Percentiles rank a stretch among this genome's conserved stretches.
Conservation (phyloP, 2,888 invertebrate genomes). For the Catocala sponsa region DNA sequence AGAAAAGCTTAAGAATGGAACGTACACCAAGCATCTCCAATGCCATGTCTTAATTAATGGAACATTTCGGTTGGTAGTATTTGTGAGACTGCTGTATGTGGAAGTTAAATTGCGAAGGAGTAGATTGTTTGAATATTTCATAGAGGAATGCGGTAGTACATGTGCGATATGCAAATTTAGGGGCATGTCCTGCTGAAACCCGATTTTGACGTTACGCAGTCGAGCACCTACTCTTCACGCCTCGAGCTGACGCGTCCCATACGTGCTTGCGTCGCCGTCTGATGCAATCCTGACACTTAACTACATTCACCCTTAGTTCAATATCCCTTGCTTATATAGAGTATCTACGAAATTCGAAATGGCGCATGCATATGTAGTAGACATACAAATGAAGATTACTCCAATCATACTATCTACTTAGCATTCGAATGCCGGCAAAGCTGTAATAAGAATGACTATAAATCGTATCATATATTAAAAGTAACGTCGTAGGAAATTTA, state of each 20-base stretch:
- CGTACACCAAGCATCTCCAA: conserved; percentile 50
- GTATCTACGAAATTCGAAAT: conserved; percentile 50
- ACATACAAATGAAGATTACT: conserved; percentile 55
- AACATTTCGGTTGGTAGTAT: conserved; percentile 49
- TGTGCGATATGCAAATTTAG: conserved; percentile 68
- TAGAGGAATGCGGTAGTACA: conserved; percentile 55
- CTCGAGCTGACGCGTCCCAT: conserved; percentile 57
- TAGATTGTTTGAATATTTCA: conserved; percentile 68
- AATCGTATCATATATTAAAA: conserved; percentile 36
- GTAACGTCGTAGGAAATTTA: conserved; percentile 28
- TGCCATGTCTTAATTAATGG: conserved; percentile 55
- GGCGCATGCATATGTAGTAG: conserved; percentile 58
- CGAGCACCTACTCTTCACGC: conserved; percentile 62
- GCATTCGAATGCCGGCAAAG: conserved; percentile 42
- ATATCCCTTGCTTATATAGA: conserved; percentile 39
- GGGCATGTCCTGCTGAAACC: conserved; percentile 66
- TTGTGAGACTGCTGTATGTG: conserved; percentile 38
- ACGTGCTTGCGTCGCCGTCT: conserved; percentile 35
- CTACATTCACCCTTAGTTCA: conserved; percentile 34
- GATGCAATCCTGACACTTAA: conserved; percentile 39
- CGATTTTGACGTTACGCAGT: conserved; percentile 66
- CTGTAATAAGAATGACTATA: conserved; percentile 39
- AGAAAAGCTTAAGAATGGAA: conserved; percentile 54
- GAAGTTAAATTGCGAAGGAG: conserved; percentile 58
- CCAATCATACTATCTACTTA: conserved; percentile 49